phyloP scores from a whole-genome alignment of 2,888 invertebrate species.

The Nomada fabriciana region DNA sequence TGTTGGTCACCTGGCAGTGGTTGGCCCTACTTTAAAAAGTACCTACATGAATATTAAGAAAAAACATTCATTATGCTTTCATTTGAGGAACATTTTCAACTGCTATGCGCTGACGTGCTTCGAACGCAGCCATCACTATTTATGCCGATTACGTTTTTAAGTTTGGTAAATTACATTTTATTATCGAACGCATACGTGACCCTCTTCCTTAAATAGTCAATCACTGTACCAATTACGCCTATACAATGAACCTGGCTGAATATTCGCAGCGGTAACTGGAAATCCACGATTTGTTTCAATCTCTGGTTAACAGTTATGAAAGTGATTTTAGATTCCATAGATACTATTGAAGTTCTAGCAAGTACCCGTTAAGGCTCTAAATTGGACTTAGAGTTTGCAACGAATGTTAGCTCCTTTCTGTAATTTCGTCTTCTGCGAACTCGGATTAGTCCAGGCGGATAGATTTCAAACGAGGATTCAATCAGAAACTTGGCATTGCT shows the following conservation, averaged over 20 bases:
- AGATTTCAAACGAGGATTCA: background rate
- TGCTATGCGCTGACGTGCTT: too few species aligned
- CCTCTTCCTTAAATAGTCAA: too few species aligned
- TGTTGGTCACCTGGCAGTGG: too few species aligned
- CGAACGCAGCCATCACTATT: too few species aligned
- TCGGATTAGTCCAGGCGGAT: background rate
- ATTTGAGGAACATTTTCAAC: too few species aligned
- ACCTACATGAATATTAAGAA: too few species aligned
- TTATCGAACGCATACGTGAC: too few species aligned
- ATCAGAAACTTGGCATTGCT: background rate
- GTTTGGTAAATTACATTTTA: too few species aligned
- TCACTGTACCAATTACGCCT: too few species aligned
- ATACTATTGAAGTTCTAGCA: background rate
- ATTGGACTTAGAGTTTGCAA: background rate
- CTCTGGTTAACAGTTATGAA: slow-evolving; percentile 1
- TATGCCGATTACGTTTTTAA: too few species aligned
- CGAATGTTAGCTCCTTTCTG: background rate
- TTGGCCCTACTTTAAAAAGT: too few species aligned
- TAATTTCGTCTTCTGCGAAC: background rate
- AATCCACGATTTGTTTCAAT: background rate
- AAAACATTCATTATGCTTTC: too few species aligned
- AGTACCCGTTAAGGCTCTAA: background rate
- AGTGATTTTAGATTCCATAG: background rate
- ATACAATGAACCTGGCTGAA: background rate
- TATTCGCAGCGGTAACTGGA: background rate